Percentiles rank a stretch among this genome's conserved stretches.
Conservation (phyloP, 2,888 invertebrate genomes). For the Phortica magna region DNA sequence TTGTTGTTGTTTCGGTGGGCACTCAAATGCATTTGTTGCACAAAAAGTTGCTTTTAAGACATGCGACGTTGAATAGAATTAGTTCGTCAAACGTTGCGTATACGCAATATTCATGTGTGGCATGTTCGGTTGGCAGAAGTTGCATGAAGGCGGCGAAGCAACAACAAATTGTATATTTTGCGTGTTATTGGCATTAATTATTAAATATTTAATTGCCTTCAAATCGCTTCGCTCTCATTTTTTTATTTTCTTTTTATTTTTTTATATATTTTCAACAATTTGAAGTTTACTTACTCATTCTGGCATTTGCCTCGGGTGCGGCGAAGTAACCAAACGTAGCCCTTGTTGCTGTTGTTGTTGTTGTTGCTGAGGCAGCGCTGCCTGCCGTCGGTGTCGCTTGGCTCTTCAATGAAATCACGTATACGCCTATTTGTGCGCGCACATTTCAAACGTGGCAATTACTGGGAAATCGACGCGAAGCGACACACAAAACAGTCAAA, state of each 20-base stretch:
- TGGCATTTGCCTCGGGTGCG: not conserved
- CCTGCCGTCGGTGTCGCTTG: not conserved
- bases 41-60: constrained; percentile 6
- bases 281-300: constrained; percentile 19
- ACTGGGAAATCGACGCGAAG: constrained; percentile 1
- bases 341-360: not conserved
- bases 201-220: not conserved
- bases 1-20: not conserved
- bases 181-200: not conserved
- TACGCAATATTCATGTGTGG: not conserved
- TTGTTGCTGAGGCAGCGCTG: not conserved
- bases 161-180: no score
- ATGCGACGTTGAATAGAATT: constrained; percentile 5
- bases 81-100: constrained; percentile 10
- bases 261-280: not conserved
- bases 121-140: not conserved
- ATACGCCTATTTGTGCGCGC: not conserved
- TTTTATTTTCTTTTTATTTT: not conserved
- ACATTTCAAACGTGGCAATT: constrained; percentile 13
- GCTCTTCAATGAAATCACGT: not conserved
- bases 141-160: no score
- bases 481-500: constrained; percentile 16
- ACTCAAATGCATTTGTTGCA: not conserved
- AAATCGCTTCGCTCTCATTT: no score
- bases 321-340: not conserved